Evolutionary conservation across 2,113 vertebrate genomes (phyloP), one percentile per base, ranked within the genome.

Genomic region (Glareola pratincola): DNA sequence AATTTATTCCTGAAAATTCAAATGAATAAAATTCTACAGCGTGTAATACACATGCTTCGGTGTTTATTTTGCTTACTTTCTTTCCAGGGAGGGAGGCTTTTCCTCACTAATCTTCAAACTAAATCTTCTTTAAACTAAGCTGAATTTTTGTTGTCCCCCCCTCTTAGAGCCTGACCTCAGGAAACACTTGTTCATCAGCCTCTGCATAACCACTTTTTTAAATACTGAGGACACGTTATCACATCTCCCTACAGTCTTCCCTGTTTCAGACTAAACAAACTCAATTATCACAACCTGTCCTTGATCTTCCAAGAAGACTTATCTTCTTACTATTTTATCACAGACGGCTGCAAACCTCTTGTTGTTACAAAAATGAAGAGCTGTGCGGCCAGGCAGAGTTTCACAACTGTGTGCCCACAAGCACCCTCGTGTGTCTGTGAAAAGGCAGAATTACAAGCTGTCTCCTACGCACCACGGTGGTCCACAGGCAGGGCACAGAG

Each of bases 371-470:
- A 51, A 50, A 69, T 39, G 36, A 62, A 50, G 32, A 60, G 19
- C 17, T 14, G 32, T 0, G 0, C 17, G 43, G 51, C 36, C 72
- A 64, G 12, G 30, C 0, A 1, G 24, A 39, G 32, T 41, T 67
- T 50, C 66, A 75, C 47, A 74, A 15, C 34, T 4, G 1, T 0
- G 1, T 11, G 24, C 43, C 47, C 62, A 36, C 7, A 48, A 29
- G 13, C 1, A 3, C 15, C 8, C 13, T 27, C 2, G 1, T 1
- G 1, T 4, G 8, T 14, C 59, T 23, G 11, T 0, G 3, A 54
- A 24, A 81, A 29, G 12, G 60, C 59, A 84, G 12, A 73, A 77
- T 27, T 41, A 59, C 4, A 1, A 56, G 50, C 4, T 22, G 21
- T 21, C 27, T 56, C 48, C 43, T 14, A 50, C 83, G 71, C 20